These are phyloP conservation scores for Hesperia comma DNA, from an alignment of 2,888 invertebrate genomes.

Conservation along the genomic window DNA sequence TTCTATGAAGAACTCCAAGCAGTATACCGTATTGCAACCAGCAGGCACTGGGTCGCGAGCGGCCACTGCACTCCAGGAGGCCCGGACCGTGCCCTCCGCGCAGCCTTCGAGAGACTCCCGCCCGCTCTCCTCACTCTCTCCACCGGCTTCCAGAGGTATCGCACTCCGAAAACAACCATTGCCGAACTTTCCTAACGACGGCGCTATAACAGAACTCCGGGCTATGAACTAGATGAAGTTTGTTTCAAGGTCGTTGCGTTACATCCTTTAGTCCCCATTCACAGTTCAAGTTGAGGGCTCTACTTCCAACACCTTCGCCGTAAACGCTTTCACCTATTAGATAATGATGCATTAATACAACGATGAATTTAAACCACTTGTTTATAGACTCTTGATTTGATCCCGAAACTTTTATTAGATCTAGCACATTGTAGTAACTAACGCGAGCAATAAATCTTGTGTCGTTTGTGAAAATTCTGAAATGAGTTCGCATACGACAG, in stretches of 20 bases:
- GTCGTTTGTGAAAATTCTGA: constrained; percentile 65
- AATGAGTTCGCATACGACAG: constrained; percentile 63
- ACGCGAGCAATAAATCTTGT: constrained; percentile 61
- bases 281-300: constrained; percentile 26
- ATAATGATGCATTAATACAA: constrained; percentile 1
- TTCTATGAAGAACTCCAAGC: constrained; percentile 85
- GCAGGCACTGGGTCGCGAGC: constrained; percentile 92
- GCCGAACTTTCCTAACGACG: constrained; percentile 78
- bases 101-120: constrained; percentile 79
- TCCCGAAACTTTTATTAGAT: not conserved
- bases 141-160: constrained; percentile 90
- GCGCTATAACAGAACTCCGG: constrained; percentile 71
- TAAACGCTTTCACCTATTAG: constrained; percentile 6
- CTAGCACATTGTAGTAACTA: constrained; percentile 43
- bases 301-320: constrained; percentile 5
- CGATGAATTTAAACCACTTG: not conserved
- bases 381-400: not conserved
- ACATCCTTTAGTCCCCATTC: constrained; percentile 27
- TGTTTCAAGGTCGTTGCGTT: constrained; percentile 73
- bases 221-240: constrained; percentile 76
- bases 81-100: constrained; percentile 79
- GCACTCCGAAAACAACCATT: constrained; percentile 62
- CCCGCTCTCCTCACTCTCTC: constrained; percentile 86
- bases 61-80: constrained; percentile 92
- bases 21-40: constrained; percentile 94